Evolutionary conservation across 1,140 invertebrate genomes (phyloP), one percentile per base, ranked within the genome.

Genomic region (Lanistes nyassanus): DNA sequence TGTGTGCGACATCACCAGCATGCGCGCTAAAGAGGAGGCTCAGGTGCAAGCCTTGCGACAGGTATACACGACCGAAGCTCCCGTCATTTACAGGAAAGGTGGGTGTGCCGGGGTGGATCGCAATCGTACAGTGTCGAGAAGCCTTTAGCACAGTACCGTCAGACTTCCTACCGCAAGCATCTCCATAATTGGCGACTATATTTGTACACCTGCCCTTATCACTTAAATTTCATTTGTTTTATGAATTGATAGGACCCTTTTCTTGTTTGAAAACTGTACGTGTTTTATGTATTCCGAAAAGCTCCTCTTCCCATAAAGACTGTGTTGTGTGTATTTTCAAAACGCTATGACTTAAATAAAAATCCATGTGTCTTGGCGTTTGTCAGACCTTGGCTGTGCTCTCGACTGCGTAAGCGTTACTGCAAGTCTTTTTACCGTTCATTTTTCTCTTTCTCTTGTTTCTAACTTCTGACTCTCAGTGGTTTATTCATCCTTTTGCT

Each of bases 51-150:
- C 69, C 21, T 55, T 72, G 2, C 42, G 60, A 36, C 36, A 67
- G 37, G 67, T 69, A 9, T 69, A 69, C 67, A 58, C 58, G 53
- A 55, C 69, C 5, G 69, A 56, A 19, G 69, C 69, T 19, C 53
- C 39, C 19, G 69, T 55, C 55, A 72, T 72, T 55, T 72, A 72
- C 69, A 29, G 69, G 19, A 72, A 72, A 60, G 69, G 69, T 72
- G 7, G 26, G 69, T n/a, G 37, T 53, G 5, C 2, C 19, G 42
- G n/a, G n/a, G n/a, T n/a, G n/a, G n/a, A n/a, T n/a, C n/a, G n/a
- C n/a, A n/a, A n/a, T n/a, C n/a, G n/a, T n/a, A n/a, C n/a, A n/a
- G n/a, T n/a, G n/a, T n/a, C n/a, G n/a, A n/a, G n/a, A n/a, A n/a
- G n/a, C n/a, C n/a, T n/a, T n/a, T n/a, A n/a, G n/a, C n/a, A n/a